Percentiles rank a stretch among this genome's conserved stretches.
Evolutionary conservation across 2,797 vertebrate species (phyloP).

Genomic region (Ataeniobius toweri): DNA sequence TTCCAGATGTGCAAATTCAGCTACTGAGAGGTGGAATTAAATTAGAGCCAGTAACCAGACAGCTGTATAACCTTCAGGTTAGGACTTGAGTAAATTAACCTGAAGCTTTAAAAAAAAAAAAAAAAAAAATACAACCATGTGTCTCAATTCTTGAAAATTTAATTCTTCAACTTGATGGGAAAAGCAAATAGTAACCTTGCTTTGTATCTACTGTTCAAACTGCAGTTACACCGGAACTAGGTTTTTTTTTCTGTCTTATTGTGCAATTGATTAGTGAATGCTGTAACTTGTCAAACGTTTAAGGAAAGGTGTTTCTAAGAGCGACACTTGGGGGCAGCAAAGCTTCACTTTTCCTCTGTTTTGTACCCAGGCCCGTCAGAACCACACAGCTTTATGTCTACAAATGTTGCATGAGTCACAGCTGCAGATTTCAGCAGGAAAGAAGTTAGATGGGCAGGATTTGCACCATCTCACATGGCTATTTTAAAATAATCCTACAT

Average conservation of each 20-base stretch:
- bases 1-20: conserved; percentile 28
- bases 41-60: conserved; percentile 16
- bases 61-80: neutral
- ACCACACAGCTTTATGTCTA: neutral
- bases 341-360: conserved; percentile 19
- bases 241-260: neutral
- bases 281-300: neutral
- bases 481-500: neutral
- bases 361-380: neutral
- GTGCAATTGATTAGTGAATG: neutral
- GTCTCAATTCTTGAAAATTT: neutral
- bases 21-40: conserved; percentile 9
- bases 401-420: neutral
- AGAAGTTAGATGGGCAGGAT: neutral
- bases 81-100: too few species aligned
- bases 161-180: neutral
- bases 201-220: neutral
- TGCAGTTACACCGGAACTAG: conserved; percentile 25
- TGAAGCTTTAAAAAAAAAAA: too few species aligned
- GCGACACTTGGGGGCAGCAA: conserved; percentile 69
- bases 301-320: conserved; percentile 14
- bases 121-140: too few species aligned
- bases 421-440: neutral
- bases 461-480: neutral
- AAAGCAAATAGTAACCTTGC: neutral